Percentiles rank a stretch among this genome's conserved stretches.
These are phyloP conservation scores for Stichodactyla helianthus DNA, from an alignment of 64 coral and sea anemone species.

Conservation along the genomic window DNA sequence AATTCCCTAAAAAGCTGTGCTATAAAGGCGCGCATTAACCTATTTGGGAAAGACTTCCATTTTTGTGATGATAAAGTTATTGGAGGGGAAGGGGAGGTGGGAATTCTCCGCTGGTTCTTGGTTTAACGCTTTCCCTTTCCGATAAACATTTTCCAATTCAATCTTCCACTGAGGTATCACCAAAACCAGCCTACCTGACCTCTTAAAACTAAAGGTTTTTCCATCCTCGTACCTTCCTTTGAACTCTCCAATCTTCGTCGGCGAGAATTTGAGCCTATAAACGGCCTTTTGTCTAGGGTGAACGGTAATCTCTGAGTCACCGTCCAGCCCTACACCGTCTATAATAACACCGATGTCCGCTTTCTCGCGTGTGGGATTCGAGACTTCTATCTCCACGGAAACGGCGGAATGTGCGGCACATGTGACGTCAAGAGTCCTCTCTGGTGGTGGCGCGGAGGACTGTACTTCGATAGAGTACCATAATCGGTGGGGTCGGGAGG, in stretches of 20 bases:
- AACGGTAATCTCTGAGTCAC: conserved; percentile 61
- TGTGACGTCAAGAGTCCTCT: conserved; percentile 73
- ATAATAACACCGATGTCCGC: conserved; percentile 68
- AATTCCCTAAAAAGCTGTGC: too few relatives aligned
- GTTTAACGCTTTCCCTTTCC: too few relatives aligned
- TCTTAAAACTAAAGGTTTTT: background rate
- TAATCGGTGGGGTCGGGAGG: conserved; percentile 45
- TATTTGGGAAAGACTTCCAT: too few relatives aligned
- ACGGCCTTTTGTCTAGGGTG: conserved; percentile 63
- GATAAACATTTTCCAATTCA: too few relatives aligned
- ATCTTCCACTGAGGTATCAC: too few relatives aligned
- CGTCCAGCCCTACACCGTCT: conserved; percentile 74
- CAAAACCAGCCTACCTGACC: too few relatives aligned
- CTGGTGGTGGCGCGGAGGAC: conserved; percentile 59
- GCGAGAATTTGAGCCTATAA: conserved; percentile 70
- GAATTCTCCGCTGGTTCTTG: too few relatives aligned
- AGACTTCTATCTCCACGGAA: conserved; percentile 77
- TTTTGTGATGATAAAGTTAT: too few relatives aligned
- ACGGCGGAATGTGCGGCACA: conserved; percentile 82
- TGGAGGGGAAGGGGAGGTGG: too few relatives aligned
- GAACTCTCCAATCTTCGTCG: conserved; percentile 71
- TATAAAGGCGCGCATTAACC: too few relatives aligned
- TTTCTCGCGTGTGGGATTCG: conserved; percentile 81
- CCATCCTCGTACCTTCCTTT: conserved; percentile 57
- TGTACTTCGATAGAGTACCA: conserved; percentile 92